Percentiles rank a stretch among this genome's conserved stretches.
phyloP scores from a whole-genome alignment of 2,113 vertebrate species.

The Eulacestoma nigropectus region DNA sequence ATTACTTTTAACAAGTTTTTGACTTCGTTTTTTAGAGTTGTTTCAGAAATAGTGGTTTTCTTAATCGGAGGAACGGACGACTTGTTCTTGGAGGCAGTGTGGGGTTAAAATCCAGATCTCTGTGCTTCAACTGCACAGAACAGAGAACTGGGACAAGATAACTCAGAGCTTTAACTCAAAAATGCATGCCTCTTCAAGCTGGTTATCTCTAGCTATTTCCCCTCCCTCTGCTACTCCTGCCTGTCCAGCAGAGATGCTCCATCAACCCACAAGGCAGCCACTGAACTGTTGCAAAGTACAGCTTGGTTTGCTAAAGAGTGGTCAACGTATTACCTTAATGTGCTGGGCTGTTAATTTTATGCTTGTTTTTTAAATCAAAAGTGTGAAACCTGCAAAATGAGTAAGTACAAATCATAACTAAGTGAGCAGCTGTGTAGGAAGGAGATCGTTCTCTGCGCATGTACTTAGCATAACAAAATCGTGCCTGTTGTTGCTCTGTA shows the following conservation, averaged over 20 bases:
- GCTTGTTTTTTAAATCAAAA: neutral
- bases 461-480: neutral
- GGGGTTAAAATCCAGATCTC: constrained; percentile 6
- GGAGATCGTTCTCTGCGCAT: neutral
- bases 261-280: neutral
- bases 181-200: neutral
- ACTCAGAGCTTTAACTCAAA: neutral
- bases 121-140: neutral
- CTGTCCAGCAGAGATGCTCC: neutral
- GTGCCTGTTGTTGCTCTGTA: neutral
- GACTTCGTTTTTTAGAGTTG: neutral
- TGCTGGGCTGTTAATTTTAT: neutral
- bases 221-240: neutral
- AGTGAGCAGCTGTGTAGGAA: neutral
- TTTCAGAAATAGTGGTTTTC: neutral
- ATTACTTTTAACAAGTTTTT: neutral
- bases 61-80: neutral
- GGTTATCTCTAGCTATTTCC: constrained; percentile 8
- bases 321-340: neutral
- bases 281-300: neutral
- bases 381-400: neutral
- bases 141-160: neutral
- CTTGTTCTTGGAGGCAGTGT: neutral
- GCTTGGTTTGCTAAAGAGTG: neutral
- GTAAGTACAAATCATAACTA: neutral